phyloP scores from a whole-genome alignment of 2,113 vertebrate genomes.

The Ceyx cyanopectus region DNA sequence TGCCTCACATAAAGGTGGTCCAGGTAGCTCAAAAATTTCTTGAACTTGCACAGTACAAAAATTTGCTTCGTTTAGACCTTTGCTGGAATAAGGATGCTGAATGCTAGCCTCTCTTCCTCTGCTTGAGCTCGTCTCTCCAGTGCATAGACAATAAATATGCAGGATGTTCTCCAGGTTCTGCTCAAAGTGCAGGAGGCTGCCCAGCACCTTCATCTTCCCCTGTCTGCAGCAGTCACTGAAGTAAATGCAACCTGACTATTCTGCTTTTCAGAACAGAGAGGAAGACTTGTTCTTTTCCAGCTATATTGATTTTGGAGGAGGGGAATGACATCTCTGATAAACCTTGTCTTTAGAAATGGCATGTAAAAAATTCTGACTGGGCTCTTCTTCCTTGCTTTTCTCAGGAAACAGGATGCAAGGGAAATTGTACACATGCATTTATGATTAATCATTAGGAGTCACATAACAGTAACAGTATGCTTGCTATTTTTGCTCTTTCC shows the following conservation, averaged over 20 bases:
- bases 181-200: neutral
- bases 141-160: neutral
- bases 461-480: neutral
- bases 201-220: neutral
- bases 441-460: neutral
- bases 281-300: neutral
- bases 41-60: neutral
- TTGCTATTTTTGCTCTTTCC: neutral
- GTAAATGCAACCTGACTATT: neutral
- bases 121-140: neutral
- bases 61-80: neutral
- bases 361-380: neutral
- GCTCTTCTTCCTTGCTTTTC: neutral
- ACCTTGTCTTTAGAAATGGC: neutral
- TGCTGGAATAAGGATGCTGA: rapidly evolving
- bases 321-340: neutral
- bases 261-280: neutral
- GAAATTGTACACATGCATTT: neutral
- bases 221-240: neutral
- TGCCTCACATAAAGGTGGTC: neutral
- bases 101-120: neutral
- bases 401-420: neutral
- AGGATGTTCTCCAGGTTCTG: neutral
- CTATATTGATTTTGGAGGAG: neutral
- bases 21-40: neutral